These are phyloP conservation scores for Mactromeris polynyma DNA, from an alignment of 2,888 invertebrate species.

Conservation along the genomic window DNA sequence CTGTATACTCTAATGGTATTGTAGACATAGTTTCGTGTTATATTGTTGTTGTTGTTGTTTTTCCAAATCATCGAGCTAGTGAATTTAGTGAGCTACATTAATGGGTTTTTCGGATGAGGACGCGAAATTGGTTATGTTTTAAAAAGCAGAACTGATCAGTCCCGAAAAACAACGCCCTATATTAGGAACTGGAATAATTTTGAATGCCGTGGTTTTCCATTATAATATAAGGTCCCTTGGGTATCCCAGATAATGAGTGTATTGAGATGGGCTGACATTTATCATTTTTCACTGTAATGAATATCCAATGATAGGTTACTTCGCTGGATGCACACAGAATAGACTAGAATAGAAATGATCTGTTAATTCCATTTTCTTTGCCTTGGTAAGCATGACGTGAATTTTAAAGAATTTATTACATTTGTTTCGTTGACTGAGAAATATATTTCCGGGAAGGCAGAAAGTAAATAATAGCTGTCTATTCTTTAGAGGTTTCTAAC, in stretches of 20 bases:
- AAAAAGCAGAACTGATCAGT: neutral
- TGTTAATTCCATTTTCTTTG: conserved; percentile 40
- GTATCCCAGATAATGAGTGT: conserved; percentile 41
- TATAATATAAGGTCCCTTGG: conserved; percentile 24
- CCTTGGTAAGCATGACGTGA: conserved; percentile 39
- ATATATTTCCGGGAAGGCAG: neutral
- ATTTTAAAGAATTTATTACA: conserved; percentile 38
- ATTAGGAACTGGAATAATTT: neutral
- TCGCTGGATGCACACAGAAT: conserved; percentile 26
- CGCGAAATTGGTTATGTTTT: neutral
- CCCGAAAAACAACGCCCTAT: neutral
- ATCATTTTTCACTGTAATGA: conserved; percentile 56
- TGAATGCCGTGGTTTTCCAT: conserved; percentile 29
- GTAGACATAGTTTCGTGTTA: neutral
- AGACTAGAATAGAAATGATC: conserved; percentile 33
- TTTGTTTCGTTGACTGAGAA: conserved; percentile 22
- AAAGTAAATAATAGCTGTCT: neutral
- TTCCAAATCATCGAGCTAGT: neutral
- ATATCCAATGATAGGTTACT: conserved; percentile 42
- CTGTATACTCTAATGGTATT: neutral
- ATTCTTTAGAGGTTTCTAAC: conserved; percentile 2
- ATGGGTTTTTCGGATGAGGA: neutral
- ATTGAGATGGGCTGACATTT: conserved; percentile 48
- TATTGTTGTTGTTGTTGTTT: neutral
- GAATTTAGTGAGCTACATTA: neutral